phyloP scores from a whole-genome alignment of 2,113 vertebrate genomes.

The Gavialis gangeticus region DNA sequence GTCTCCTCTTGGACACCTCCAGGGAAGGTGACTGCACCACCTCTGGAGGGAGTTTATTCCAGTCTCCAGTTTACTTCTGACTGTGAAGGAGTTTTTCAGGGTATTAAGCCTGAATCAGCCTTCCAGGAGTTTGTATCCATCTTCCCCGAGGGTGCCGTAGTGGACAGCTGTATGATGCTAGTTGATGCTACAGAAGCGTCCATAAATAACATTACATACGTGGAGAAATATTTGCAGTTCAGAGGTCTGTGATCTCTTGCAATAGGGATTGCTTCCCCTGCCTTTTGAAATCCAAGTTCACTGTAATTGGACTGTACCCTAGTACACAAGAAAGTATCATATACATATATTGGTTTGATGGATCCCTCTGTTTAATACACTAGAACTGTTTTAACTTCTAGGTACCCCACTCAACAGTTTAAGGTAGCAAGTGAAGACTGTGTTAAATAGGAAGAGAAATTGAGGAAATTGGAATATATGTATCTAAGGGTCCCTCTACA shows the following conservation, averaged over 20 bases:
- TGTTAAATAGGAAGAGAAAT: neutral
- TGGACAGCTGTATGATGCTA: no score
- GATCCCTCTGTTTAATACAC: neutral
- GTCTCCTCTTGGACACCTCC: no score
- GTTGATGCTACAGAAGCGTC: no score
- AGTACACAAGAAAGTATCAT: neutral
- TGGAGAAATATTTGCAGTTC: accelerated
- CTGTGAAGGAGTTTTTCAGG: no score
- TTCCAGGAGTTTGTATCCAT: no score
- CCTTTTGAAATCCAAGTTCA: neutral
- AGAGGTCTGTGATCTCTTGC: accelerated
- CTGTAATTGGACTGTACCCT: neutral
- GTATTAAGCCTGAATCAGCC: no score
- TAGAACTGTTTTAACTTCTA: neutral
- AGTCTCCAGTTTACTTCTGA: no score
- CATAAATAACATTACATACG: neutral
- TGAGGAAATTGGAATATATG: neutral
- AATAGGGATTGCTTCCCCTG: neutral
- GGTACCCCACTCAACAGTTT: neutral
- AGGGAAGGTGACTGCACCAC: no score
- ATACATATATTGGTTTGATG: neutral
- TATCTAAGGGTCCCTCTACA: neutral
- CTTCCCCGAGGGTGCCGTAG: no score
- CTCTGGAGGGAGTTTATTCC: no score
- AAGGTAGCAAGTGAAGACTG: neutral